A percentile compares a stretch with the other conserved stretches of the same genome.
Conservation (phyloP, 1,140 invertebrate species). For the Aphis gossypii region DNA sequence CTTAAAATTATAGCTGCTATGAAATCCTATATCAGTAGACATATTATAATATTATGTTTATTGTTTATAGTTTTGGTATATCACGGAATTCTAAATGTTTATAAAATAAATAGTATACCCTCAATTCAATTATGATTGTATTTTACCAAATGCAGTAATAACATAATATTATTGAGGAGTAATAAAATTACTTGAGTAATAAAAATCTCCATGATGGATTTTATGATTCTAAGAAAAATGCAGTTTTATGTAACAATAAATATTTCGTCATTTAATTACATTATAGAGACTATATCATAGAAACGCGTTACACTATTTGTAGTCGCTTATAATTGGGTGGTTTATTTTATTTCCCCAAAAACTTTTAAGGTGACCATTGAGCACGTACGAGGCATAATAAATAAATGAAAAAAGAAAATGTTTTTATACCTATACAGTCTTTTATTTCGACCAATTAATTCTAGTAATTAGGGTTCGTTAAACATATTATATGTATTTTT, state of each 20-base stretch:
- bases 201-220: not conserved
- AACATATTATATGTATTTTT: not conserved
- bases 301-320: not conserved
- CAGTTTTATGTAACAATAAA: not conserved
- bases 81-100: not conserved
- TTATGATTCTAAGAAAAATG: not conserved
- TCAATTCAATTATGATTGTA: not conserved
- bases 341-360: not conserved
- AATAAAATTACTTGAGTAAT: slow-evolving; percentile 27
- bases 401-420: not conserved
- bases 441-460: not conserved
- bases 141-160: slow-evolving; percentile 1
- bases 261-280: not conserved
- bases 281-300: not conserved
- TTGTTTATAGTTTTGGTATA: not conserved
- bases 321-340: not conserved
- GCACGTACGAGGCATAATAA: not conserved
- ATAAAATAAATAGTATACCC: not conserved
- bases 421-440: not conserved
- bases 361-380: not conserved
- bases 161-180: not conserved
- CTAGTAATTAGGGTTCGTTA: not conserved
- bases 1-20: too few relatives aligned
- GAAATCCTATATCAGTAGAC: too few relatives aligned
- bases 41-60: not conserved